Evolutionary conservation across 1,140 invertebrate species (phyloP).

Genomic region (Heliconius hewitsoni): DNA sequence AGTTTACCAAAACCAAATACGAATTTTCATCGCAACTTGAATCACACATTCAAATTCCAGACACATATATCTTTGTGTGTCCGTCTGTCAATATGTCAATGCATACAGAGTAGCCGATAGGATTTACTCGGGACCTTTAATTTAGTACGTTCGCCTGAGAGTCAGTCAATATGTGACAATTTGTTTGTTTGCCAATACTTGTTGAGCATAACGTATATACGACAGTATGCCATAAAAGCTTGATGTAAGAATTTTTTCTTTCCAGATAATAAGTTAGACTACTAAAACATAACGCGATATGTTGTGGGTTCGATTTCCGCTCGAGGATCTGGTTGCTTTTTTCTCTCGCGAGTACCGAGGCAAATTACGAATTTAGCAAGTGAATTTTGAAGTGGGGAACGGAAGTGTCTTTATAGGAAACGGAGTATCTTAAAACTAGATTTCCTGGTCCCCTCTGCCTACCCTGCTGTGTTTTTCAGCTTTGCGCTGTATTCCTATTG

Average conservation of each 20-base stretch:
- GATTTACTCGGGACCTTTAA: background rate
- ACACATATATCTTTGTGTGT: background rate
- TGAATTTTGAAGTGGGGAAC: too few species aligned
- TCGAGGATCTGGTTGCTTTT: too few species aligned
- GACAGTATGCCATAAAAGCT: background rate
- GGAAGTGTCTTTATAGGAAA: too few species aligned
- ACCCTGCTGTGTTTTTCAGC: too few species aligned
- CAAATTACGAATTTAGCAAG: too few species aligned
- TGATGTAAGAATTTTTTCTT: background rate
- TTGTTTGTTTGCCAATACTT: background rate
- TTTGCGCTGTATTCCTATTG: too few species aligned
- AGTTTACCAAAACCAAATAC: background rate
- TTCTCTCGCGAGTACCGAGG: too few species aligned
- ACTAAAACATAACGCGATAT: too few species aligned
- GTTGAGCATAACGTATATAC: background rate
- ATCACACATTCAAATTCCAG: background rate
- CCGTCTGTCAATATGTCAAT: background rate
- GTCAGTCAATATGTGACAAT: background rate
- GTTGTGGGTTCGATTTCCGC: too few species aligned
- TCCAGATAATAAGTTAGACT: too few species aligned
- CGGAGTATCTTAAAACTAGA: too few species aligned
- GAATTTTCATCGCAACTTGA: background rate
- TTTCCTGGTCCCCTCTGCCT: too few species aligned
- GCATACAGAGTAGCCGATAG: slow-evolving; percentile 1
- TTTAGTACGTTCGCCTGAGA: slow-evolving; percentile 3